A percentile compares a stretch with the other conserved stretches of the same genome.
Evolutionary conservation across 2,888 invertebrate species (phyloP).

Genomic region (Temnothorax rugatulus): DNA sequence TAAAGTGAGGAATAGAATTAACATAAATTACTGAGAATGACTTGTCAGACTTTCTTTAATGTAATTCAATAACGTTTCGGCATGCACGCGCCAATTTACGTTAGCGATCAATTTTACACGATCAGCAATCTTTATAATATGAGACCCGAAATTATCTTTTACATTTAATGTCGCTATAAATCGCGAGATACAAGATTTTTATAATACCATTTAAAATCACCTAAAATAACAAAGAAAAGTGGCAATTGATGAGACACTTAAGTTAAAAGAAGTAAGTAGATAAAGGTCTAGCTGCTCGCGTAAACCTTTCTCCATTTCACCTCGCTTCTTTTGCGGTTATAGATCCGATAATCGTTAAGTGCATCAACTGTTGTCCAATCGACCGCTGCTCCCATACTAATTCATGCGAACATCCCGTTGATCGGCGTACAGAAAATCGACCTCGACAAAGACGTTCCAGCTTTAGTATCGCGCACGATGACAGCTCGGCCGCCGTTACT

Average conservation of each 20-base stretch:
- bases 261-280: neutral
- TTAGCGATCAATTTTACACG: conserved; percentile 11
- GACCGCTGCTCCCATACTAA: conserved; percentile 31
- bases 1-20: conserved; percentile 14
- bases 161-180: neutral
- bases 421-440: conserved; percentile 25
- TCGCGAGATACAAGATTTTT: neutral
- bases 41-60: conserved; percentile 29
- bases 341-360: conserved; percentile 42
- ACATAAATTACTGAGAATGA: conserved; percentile 48
- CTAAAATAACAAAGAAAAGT: neutral
- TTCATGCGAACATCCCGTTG: conserved; percentile 49
- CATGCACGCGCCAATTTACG: neutral
- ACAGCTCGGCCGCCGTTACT: conserved; percentile 22
- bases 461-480: conserved; percentile 18
- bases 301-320: conserved; percentile 10
- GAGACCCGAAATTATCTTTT: neutral
- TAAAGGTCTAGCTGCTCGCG: neutral
- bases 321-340: conserved; percentile 31
- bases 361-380: conserved; percentile 47
- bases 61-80: conserved; percentile 11
- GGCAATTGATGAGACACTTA: neutral
- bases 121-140: neutral
- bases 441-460: conserved; percentile 31
- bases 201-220: neutral